Conservation (phyloP, 2,797 vertebrate genomes). For the Rachycentron canadum region DNA sequence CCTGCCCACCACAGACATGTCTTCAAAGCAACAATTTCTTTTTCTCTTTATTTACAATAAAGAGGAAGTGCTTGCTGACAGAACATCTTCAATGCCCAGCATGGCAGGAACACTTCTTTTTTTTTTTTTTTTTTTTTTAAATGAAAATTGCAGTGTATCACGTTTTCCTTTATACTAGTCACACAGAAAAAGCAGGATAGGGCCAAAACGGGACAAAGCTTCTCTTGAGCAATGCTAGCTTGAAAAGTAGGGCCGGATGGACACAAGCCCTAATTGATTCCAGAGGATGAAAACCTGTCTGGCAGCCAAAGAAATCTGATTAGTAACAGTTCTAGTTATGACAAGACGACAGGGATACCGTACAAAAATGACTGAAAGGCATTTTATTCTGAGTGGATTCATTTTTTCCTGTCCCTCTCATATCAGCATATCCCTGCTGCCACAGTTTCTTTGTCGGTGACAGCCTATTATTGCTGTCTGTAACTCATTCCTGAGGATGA, state of each 20-base stretch:
- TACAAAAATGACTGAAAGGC: conserved; percentile 40
- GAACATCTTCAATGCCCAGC: conserved; percentile 27
- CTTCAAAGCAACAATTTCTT: conserved; percentile 55
- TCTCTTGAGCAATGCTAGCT: conserved; percentile 26
- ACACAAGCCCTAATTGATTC: conserved; percentile 62
- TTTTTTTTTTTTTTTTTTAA: conserved; percentile 22
- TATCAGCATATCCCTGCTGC: conserved; percentile 44
- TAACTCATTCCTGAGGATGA: conserved; percentile 53
- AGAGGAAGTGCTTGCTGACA: conserved; percentile 42
- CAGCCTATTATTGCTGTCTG: conserved; percentile 49
- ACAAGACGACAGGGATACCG: conserved; percentile 47
- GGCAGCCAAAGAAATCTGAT: conserved; percentile 51
- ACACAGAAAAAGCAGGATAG: conserved; percentile 29
- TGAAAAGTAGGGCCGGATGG: conserved; percentile 36
- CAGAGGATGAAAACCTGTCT: conserved; percentile 59
- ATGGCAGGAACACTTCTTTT: conserved; percentile 2
- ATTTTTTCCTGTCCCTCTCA: conserved; percentile 30
- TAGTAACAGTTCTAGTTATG: conserved; percentile 53
- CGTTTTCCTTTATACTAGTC: conserved; percentile 12
- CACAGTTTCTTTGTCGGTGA: conserved; percentile 33
- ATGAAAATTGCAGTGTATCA: conserved; percentile 27
- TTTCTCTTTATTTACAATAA: conserved; percentile 58
- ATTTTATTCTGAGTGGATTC: conserved; percentile 42
- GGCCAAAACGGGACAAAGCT: conserved; percentile 43
- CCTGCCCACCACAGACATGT: conserved; percentile 44